Evolutionary conservation across 2,888 invertebrate species (phyloP).

Genomic region (Dyspetes luteomarginatus): DNA sequence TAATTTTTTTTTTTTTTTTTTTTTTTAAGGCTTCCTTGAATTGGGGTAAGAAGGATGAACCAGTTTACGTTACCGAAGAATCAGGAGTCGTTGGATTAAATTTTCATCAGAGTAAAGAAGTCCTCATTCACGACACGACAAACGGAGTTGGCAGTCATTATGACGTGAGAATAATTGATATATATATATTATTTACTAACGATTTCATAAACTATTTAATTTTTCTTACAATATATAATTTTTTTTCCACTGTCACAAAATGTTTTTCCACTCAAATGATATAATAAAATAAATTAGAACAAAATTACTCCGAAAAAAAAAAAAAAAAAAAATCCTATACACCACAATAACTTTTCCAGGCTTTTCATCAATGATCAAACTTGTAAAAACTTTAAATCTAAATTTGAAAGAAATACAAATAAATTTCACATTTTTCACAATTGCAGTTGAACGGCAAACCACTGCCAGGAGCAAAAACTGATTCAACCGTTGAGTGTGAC

Average conservation of each 20-base stretch:
- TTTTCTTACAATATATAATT: too few relatives aligned
- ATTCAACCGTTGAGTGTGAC: slow-evolving; percentile 85
- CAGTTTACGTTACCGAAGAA: slow-evolving; percentile 93
- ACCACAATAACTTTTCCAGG: too few relatives aligned
- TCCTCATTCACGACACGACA: slow-evolving; percentile 90
- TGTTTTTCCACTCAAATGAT: too few relatives aligned
- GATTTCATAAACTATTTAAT: too few relatives aligned
- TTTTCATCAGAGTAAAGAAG: slow-evolving; percentile 96
- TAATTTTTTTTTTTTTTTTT: slow-evolving; percentile 8
- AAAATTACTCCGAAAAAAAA: too few relatives aligned
- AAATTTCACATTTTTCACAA: slow-evolving; percentile 21
- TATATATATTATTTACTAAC: background rate
- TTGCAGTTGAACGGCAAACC: slow-evolving; percentile 81
- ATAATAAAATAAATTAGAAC: too few relatives aligned
- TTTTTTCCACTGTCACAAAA: too few relatives aligned
- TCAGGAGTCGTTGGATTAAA: slow-evolving; percentile 94
- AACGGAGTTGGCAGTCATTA: slow-evolving; percentile 86
- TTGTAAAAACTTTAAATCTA: too few relatives aligned
- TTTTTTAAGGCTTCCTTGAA: slow-evolving; percentile 88
- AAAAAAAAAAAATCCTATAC: background rate
- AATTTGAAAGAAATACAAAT: slow-evolving; percentile 11
- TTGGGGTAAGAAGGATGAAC: slow-evolving; percentile 92
- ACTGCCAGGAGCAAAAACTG: slow-evolving; percentile 79
- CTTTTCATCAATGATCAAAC: too few relatives aligned
- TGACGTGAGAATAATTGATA: slow-evolving; percentile 84